phyloP scores from a whole-genome alignment of 1,140 invertebrate species.

The Oedothorax gibbosus region DNA sequence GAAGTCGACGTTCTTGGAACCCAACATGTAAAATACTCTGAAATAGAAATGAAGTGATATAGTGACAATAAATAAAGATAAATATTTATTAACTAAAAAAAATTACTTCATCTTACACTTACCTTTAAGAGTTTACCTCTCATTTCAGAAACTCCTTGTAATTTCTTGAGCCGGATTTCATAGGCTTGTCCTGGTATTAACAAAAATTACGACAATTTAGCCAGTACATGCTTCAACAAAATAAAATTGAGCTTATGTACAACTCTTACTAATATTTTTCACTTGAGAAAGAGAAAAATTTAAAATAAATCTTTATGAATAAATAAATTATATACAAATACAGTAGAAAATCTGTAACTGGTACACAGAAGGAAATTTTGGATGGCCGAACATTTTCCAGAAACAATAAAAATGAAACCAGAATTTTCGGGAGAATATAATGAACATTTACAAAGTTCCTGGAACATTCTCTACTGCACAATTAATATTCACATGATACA shows the following conservation, averaged over 20 bases:
- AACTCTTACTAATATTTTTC: not conserved
- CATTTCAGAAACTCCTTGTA: constrained; percentile 88
- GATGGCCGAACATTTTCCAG: too few relatives aligned
- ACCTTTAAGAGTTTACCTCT: constrained; percentile 89
- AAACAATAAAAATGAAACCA: too few relatives aligned
- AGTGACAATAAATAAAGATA: not conserved
- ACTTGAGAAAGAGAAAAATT: not conserved
- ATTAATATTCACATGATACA: too few relatives aligned
- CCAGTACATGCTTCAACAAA: too few relatives aligned
- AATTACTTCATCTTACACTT: constrained; percentile 61
- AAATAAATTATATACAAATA: too few relatives aligned
- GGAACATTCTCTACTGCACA: too few relatives aligned
- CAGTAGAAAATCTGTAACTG: too few relatives aligned
- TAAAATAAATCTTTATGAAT: not conserved
- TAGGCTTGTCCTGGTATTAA: constrained; percentile 80
- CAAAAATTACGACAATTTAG: not conserved
- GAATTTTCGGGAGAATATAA: too few relatives aligned
- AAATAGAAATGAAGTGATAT: constrained; percentile 66
- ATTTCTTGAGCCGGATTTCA: constrained; percentile 94
- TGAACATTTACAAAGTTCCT: too few relatives aligned
- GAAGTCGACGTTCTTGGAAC: constrained; percentile 92
- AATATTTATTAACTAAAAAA: constrained; percentile 15
- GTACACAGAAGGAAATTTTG: too few relatives aligned
- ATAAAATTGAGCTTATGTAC: not conserved
- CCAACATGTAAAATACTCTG: constrained; percentile 89